Evolutionary conservation across 2,113 vertebrate genomes (phyloP).

Genomic region (Chaetura pelagica): DNA sequence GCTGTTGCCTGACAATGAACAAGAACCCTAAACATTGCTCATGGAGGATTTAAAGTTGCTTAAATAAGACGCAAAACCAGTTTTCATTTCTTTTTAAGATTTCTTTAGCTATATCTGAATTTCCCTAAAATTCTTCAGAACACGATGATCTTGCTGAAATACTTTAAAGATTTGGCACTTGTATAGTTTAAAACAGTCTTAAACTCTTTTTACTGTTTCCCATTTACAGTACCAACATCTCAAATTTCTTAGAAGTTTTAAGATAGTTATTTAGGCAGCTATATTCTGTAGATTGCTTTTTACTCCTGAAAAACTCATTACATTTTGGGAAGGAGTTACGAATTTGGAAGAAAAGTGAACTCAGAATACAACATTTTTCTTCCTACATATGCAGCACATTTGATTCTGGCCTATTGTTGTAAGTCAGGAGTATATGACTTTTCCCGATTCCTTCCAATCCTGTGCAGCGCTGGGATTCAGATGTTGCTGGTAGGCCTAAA

Average conservation of each 20-base stretch:
- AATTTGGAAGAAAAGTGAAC: not conserved
- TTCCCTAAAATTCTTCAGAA: not conserved
- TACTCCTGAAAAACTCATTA: not conserved
- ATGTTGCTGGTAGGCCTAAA: not conserved
- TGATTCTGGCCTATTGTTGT: not conserved
- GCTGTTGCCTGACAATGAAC: not conserved
- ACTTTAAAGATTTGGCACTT: not conserved
- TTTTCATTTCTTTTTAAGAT: not conserved
- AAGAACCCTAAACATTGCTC: not conserved
- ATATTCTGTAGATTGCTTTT: not conserved
- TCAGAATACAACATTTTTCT: not conserved
- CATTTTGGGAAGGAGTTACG: not conserved
- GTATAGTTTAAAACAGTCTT: not conserved
- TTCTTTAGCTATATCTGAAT: not conserved
- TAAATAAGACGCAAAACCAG: not conserved
- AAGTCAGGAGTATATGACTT: not conserved
- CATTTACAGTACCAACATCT: not conserved
- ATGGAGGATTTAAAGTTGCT: not conserved
- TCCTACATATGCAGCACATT: not conserved
- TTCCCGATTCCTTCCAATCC: not conserved
- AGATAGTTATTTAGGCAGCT: not conserved
- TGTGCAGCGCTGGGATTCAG: rapidly evolving
- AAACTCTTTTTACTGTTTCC: not conserved
- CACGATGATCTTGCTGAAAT: not conserved
- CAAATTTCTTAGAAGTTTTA: not conserved